Base-by-base conservation (phyloP, 1,140 invertebrate genomes). In the Lepidurus arcticus region DNA sequence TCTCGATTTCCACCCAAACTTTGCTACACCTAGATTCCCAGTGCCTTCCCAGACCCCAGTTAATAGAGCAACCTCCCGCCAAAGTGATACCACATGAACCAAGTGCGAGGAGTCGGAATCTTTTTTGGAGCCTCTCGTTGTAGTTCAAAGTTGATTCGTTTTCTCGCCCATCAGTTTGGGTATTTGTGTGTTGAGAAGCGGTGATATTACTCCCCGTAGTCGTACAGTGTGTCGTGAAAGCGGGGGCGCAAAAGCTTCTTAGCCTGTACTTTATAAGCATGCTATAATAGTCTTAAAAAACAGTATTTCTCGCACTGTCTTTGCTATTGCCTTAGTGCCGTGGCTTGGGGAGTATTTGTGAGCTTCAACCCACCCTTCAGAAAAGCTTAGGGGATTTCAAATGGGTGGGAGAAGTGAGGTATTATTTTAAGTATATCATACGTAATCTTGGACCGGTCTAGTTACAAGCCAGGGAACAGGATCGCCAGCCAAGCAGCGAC, bases 341-440 rank as follows among this genome's bases (percentile, higher is more conserved):
- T 34, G 34, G 3, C 34, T 34, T 34, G 34, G 34, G 53, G 53
- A 65, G 21, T 65, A 65, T 21, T 65, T 65, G 53, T 21, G 3
- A 65, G 53, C 53, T 65, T 21, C 45, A 13, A 65, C 16, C 16
- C 16, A 13, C 53, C 13, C 13, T 65, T 65, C 16, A 65, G 21
- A 65, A 65, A 65, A 65, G 53, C 53, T 65, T 21, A 65, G 53
- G 53, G 53, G 53, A 65, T 65, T 65, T 65, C 16, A 65, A 21
- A 65, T n/a, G 16, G 53, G 53, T 4, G 53, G 16, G 53, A 21
- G 53, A 65, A 65, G 53, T 65, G 53, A 65, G 53, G 53, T 65
- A 65, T 65, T 65, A 65, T 65, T 65, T 65, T 65, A 65, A 65
- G 53, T 65, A 65, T 65, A 65, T 65, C 21, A 65, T 65, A 65